Evolutionary conservation across 2,113 vertebrate species (phyloP), one percentile per base, ranked within the genome.

Genomic region (Sturnira hondurensis): DNA sequence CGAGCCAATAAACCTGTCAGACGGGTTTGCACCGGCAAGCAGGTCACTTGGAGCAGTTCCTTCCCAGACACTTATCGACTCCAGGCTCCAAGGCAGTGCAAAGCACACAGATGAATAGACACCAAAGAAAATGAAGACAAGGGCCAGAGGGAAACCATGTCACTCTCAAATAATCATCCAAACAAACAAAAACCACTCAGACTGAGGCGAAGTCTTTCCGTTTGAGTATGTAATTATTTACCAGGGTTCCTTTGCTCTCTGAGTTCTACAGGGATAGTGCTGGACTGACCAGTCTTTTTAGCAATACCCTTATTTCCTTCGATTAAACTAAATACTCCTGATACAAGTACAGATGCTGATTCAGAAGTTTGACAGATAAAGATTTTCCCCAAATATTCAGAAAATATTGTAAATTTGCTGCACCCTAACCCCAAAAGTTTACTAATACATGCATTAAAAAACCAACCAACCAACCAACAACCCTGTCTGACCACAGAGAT

Each of bases 121-220:
- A 38, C 20, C 41, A 94, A 96, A 96, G 70, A 97, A 98, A 97
- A 98, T 89, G 81, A 95, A 97, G 43, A 96, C 96, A 68, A 68
- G 70, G 86, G 52, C 56, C 4, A 4, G 65, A 95, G 65, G 93
- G 91, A 97, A 98, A 92, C 17, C 86, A 94, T 36, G 87, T 93
- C 65, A 54, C 61, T 93, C 16, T 77, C 82, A 96, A 96, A 92
- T 85, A 96, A 90, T 54, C 94, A 95, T 93, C 86, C 50, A 95
- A 97, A 94, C 0, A 96, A 82, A 91, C 45, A 98, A 91, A 47
- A 97, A 54, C 9, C 54, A 89, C 65, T 36, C 31, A 70, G 73
- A 24, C 63, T 71, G 47, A 95, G 96, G 26, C 87, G 82, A 97
- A 70, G 20, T 56, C 78, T 70, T 91, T 85, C 61, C 88, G 81